A percentile compares a stretch with the other conserved stretches of the same genome.
phyloP scores from a whole-genome alignment of 2,888 invertebrate genomes.

The Thymelicus acteon region DNA sequence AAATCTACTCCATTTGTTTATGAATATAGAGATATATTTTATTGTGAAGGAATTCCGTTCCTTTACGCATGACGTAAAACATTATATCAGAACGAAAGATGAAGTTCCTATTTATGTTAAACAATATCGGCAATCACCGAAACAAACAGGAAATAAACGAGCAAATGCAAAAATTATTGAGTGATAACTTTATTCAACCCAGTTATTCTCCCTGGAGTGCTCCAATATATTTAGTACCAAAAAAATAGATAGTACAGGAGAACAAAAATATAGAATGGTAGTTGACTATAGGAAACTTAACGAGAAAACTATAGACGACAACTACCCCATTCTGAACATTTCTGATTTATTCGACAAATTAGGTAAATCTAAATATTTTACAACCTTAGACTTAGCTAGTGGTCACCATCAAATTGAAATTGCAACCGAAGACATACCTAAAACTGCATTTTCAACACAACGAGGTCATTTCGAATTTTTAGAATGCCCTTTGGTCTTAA shows the following conservation, averaged over 20 bases:
- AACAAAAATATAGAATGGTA: conserved; percentile 45
- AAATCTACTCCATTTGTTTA: too few relatives aligned
- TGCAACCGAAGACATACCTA: conserved; percentile 40
- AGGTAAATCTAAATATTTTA: conserved; percentile 46
- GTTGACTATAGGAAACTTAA: conserved; percentile 47
- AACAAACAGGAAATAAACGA: background rate
- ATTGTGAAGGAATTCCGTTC: conserved; percentile 2
- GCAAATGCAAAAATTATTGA: background rate
- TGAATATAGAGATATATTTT: too few relatives aligned
- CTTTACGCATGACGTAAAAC: background rate
- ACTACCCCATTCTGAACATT: conserved; percentile 46
- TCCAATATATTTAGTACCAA: too few relatives aligned
- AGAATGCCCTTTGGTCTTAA: conserved; percentile 46
- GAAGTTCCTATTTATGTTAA: background rate
- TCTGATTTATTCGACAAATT: conserved; percentile 43
- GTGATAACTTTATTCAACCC: too few relatives aligned
- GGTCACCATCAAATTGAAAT: conserved; percentile 39
- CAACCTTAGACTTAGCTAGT: conserved; percentile 35
- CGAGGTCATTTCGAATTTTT: conserved; percentile 48
- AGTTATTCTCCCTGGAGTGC: too few relatives aligned
- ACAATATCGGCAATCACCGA: background rate
- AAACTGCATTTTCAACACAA: conserved; percentile 49
- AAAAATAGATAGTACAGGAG: conserved; percentile 35
- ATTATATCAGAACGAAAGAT: background rate
- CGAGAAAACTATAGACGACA: conserved; percentile 44